Evolutionary conservation across 1,140 invertebrate genomes (phyloP).

Genomic region (Musca domestica): DNA sequence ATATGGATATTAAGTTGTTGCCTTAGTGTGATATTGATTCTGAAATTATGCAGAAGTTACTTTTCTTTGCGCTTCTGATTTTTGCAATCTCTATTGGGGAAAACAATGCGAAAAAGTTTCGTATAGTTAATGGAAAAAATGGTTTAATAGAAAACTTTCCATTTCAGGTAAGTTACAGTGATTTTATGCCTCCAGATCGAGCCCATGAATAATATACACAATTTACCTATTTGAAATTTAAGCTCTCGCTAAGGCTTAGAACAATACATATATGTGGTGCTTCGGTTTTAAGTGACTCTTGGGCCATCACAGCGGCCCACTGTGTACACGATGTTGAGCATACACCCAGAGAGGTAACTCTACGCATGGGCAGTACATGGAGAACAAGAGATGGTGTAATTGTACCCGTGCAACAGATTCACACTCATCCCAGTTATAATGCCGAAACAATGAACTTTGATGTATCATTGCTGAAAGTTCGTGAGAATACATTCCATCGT

Average conservation of each 20-base stretch:
- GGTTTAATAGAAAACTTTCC: conserved; percentile 30
- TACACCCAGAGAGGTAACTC: conserved; percentile 36
- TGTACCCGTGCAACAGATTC: conserved; percentile 37
- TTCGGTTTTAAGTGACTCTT: conserved; percentile 41
- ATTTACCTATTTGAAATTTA: background rate
- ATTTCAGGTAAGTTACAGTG: conserved; percentile 26
- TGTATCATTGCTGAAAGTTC: conserved; percentile 39
- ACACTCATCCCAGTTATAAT: conserved; percentile 49
- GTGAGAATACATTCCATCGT: conserved; percentile 27
- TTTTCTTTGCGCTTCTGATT: background rate
- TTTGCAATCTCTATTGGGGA: background rate
- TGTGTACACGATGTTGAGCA: conserved; percentile 43
- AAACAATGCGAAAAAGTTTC: conserved; percentile 16
- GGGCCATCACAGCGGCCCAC: conserved; percentile 53
- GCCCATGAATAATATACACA: too few species aligned
- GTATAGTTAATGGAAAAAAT: conserved; percentile 46
- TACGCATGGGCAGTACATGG: conserved; percentile 36
- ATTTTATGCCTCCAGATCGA: too few species aligned
- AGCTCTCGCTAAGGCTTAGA: conserved; percentile 41
- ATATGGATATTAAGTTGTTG: too few species aligned
- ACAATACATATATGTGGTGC: conserved; percentile 49
- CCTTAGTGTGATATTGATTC: background rate
- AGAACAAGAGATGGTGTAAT: conserved; percentile 37
- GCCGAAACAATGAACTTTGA: conserved; percentile 44
- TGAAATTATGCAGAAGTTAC: conserved; percentile 10